Evolutionary conservation across 2,797 vertebrate species (phyloP).

Genomic region (Hippoglossus hippoglossus): DNA sequence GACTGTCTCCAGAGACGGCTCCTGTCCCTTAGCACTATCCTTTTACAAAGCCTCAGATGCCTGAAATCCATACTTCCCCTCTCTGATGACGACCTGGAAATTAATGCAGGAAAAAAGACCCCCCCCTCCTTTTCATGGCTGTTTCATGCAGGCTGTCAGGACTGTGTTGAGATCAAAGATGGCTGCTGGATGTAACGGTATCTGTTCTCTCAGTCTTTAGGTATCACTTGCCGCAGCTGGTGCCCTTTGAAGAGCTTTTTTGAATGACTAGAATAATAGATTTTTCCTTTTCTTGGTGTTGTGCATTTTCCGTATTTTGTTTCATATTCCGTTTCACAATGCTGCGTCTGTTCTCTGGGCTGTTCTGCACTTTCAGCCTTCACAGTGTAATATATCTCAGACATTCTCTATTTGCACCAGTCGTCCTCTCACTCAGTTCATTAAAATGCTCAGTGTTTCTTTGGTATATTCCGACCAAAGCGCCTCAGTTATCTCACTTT

Average conservation of each 20-base stretch:
- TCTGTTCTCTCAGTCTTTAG: conserved; percentile 26
- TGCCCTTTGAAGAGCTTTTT: conserved; percentile 49
- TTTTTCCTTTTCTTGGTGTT: conserved; percentile 29
- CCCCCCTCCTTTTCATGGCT: conserved; percentile 23
- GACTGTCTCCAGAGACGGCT: conserved; percentile 63
- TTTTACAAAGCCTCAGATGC: conserved; percentile 74
- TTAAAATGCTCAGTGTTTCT: conserved; percentile 27
- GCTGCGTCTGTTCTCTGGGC: neutral
- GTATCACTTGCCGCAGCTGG: conserved; percentile 43
- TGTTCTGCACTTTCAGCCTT: conserved; percentile 22
- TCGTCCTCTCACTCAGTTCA: conserved; percentile 24
- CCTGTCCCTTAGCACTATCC: conserved; percentile 72
- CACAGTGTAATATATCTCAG: conserved; percentile 26
- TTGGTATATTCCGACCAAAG: conserved; percentile 43
- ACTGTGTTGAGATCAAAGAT: conserved; percentile 64
- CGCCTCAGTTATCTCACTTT: conserved; percentile 35
- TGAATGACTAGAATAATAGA: conserved; percentile 28
- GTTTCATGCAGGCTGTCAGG: conserved; percentile 49
- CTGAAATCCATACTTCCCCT: conserved; percentile 75
- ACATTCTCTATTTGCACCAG: conserved; percentile 13
- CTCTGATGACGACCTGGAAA: conserved; percentile 63
- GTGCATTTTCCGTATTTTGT: conserved; percentile 25
- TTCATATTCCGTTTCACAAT: conserved; percentile 26
- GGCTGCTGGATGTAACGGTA: conserved; percentile 42
- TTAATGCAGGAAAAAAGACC: conserved; percentile 50